phyloP scores from a whole-genome alignment of 2,113 vertebrate species.

The Actenoides lindsayi region DNA sequence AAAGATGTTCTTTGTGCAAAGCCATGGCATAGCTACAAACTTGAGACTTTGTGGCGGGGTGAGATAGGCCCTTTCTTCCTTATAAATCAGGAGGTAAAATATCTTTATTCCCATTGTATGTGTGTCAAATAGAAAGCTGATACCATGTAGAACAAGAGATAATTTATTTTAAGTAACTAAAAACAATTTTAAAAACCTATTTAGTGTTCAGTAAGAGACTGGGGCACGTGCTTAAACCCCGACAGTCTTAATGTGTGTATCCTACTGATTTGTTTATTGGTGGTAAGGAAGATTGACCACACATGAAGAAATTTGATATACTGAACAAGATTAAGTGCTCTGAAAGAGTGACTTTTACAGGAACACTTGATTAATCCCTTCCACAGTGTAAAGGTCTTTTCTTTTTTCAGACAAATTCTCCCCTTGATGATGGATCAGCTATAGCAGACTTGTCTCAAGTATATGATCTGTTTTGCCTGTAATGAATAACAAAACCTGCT shows the following conservation, averaged over 20 bases:
- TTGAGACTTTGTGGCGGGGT: background rate
- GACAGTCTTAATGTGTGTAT: background rate
- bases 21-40: background rate
- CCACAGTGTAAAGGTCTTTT: background rate
- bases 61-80: background rate
- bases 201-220: background rate
- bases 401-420: background rate
- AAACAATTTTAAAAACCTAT: background rate
- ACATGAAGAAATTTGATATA: slow-evolving; percentile 19
- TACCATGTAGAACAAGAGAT: background rate
- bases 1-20: background rate
- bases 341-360: slow-evolving; percentile 19
- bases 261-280: background rate
- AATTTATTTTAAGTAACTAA: background rate
- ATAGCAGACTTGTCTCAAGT: background rate
- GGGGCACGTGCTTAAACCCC: background rate
- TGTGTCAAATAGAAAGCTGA: background rate
- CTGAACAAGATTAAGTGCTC: background rate
- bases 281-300: background rate
- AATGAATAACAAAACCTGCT: background rate
- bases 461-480: background rate
- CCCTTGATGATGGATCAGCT: background rate
- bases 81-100: background rate
- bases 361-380: background rate
- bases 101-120: background rate